A percentile compares a stretch with the other conserved stretches of the same genome.
Conservation (phyloP, 1,140 invertebrate species). For the Panagrolaimus sp. region DNA sequence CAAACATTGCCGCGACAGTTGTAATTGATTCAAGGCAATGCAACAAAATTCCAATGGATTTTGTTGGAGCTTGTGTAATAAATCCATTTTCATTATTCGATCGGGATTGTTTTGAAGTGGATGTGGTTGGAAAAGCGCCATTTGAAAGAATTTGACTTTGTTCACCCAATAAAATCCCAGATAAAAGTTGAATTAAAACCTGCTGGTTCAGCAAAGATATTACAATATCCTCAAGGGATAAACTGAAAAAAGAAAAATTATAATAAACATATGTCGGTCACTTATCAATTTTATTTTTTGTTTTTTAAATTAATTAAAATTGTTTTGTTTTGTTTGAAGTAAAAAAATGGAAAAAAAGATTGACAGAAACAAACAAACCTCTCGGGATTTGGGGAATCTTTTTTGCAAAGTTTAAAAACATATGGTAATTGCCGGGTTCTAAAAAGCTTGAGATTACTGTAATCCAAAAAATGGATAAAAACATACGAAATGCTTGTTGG, state of each 20-base stretch:
- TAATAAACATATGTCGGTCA: too few species aligned
- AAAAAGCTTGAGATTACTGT: too few species aligned
- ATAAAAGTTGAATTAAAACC: not conserved
- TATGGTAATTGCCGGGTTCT: not conserved
- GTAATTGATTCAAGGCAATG: not conserved
- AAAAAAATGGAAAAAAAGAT: too few species aligned
- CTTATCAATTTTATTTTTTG: not conserved
- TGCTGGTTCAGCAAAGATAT: not conserved
- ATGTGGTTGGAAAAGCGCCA: not conserved
- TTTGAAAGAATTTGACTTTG: not conserved
- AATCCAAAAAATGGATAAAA: too few species aligned
- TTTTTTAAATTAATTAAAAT: not conserved
- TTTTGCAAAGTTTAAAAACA: slow-evolving; percentile 12
- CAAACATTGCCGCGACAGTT: not conserved
- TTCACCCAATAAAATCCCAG: slow-evolving; percentile 4
- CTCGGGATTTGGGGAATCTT: slow-evolving; percentile 2
- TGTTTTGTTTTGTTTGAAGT: too few species aligned
- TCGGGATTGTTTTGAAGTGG: not conserved
- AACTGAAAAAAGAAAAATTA: not conserved
- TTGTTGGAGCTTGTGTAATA: too few species aligned
- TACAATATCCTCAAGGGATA: slow-evolving; percentile 11
- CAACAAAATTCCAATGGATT: not conserved
- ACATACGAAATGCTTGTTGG: not conserved
- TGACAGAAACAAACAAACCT: not conserved
- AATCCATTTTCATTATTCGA: not conserved